phyloP scores from a whole-genome alignment of 2,797 vertebrate species.

The Smutsia gigantea region DNA sequence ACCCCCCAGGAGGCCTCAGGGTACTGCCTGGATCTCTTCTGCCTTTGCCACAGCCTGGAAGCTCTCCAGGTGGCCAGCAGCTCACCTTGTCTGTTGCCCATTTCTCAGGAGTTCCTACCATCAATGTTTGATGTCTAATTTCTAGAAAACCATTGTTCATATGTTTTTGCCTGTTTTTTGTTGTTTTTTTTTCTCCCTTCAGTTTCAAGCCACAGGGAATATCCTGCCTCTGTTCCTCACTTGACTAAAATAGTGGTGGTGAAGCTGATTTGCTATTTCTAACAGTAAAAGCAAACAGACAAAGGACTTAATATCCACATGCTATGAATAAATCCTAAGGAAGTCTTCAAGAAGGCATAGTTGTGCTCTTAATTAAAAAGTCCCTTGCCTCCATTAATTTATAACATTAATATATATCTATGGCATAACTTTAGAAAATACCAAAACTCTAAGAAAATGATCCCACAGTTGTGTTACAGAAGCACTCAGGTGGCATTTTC shows the following conservation, averaged over 20 bases:
- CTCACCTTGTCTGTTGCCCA: background rate
- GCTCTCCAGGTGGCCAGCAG: background rate
- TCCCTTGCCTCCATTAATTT: background rate
- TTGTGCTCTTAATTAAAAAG: background rate
- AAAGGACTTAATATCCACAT: background rate
- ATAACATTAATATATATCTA: background rate
- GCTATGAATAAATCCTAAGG: background rate
- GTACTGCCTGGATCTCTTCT: background rate
- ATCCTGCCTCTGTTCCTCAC: background rate
- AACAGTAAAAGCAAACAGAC: background rate
- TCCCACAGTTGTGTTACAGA: background rate
- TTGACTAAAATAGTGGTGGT: background rate
- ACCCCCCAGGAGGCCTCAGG: background rate
- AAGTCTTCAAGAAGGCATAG: background rate
- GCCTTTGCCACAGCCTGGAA: background rate
- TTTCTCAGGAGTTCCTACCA: background rate
- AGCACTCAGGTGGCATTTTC: background rate
- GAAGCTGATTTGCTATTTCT: fast-evolving
- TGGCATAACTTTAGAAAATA: background rate
- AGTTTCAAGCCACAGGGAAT: background rate
- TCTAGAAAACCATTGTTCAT: background rate
- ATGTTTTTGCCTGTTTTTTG: background rate
- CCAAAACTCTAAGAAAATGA: background rate
- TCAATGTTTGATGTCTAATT: background rate
- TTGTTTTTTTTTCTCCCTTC: background rate